These are phyloP conservation scores for Mustela lutreola DNA, from an alignment of 2,113 vertebrate genomes.

Conservation along the genomic window DNA sequence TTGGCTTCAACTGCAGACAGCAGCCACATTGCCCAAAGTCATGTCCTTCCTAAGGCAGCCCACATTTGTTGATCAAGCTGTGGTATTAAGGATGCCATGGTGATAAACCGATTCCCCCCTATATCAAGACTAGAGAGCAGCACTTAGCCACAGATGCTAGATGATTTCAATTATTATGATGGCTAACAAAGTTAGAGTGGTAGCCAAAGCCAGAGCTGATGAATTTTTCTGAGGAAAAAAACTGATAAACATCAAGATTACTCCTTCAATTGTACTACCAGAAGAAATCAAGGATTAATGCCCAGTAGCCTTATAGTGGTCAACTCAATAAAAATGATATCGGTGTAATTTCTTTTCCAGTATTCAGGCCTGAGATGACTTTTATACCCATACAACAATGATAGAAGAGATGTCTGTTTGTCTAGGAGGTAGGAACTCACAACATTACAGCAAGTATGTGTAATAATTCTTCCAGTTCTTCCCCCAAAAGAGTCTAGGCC, in stretches of 20 bases:
- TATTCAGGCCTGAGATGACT: neutral
- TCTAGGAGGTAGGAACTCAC: neutral
- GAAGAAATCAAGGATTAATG: neutral
- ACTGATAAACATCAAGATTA: neutral
- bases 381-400: neutral
- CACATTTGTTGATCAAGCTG: neutral
- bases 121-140: neutral
- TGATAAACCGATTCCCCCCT: neutral
- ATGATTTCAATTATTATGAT: neutral
- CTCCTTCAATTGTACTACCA: neutral
- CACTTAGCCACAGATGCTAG: neutral
- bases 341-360: neutral
- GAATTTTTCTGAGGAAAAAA: neutral
- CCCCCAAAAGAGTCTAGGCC: neutral
- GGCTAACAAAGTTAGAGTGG: neutral
- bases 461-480: neutral
- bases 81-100: neutral
- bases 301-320: neutral
- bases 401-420: neutral
- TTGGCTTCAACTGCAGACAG: neutral
- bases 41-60: neutral
- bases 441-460: neutral
- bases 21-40: neutral
- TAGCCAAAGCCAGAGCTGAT: neutral
- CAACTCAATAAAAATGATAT: neutral